Base-by-base conservation (phyloP, 2,888 invertebrate species). In the Aphelenchoides bicaudatus region DNA sequence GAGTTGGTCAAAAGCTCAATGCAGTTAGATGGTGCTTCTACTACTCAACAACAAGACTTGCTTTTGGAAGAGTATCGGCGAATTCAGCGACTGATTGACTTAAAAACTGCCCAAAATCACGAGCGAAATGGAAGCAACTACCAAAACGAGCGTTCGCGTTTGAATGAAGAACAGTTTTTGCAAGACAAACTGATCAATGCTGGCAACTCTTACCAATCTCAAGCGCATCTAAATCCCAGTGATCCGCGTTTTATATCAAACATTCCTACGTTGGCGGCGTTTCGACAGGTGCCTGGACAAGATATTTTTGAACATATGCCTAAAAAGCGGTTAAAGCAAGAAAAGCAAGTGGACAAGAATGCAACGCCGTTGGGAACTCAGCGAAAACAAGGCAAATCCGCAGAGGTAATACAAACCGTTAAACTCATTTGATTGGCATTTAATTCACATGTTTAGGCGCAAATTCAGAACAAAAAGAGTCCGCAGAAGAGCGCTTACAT, bases 271-370 rank as follows among this genome's bases (percentile, higher is more conserved):
- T n/a, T 43, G 43, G 23, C 43, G 6, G 43, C 43, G 6, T 43
- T 51, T 1, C 28, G 52, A 16, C 52, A 51, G 19, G 52, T 51
- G 1, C 52, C 52, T 39, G 52, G 52, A 8, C 37, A 51, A 3
- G 52, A 27, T 16, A 34, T 51, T 2, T 51, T 51, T 19, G 52
- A 29, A n/a, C 8, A 16, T 13, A 16, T 27, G 2, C 31, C 52
- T 10, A 51, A 51, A 23, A 51, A 51, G 25, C 31, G 52, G 16
- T 8, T 51, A 10, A 43, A 38, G 2, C 31, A 51, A 30, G 43
- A 43, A 8, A 19, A 43, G 6, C 34, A 13, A 13, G 34, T 13
- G 13, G 43, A 21, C 10, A n/a, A 13, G n/a, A n/a, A n/a, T n/a
- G n/a, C n/a, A n/a, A n/a, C n/a, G n/a, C n/a, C n/a, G n/a, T n/a